A percentile compares a stretch with the other conserved stretches of the same genome.
phyloP scores from a whole-genome alignment of 2,113 vertebrate genomes.

The Bubo scandiacus region DNA sequence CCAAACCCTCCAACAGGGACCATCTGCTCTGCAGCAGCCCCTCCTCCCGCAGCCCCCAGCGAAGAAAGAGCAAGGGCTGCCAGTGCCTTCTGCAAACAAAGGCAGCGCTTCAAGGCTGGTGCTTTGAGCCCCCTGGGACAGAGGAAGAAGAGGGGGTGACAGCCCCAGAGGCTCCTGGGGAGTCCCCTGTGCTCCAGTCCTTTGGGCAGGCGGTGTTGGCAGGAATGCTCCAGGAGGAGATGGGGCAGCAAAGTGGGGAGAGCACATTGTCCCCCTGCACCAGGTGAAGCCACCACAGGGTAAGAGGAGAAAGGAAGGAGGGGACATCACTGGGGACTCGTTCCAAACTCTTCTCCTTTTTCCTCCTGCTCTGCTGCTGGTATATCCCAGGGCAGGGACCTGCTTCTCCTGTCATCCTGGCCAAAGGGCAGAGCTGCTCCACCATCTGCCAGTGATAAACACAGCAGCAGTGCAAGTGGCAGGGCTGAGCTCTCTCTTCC shows the following conservation, averaged over 20 bases:
- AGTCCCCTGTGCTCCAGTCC: fast-evolving
- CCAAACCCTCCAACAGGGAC: neutral
- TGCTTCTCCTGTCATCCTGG: neutral
- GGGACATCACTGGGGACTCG: neutral
- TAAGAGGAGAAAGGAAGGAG: neutral
- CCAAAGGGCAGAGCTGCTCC: neutral
- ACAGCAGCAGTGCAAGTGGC: neutral
- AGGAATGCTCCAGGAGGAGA: neutral
- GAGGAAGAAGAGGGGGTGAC: neutral
- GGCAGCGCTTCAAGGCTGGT: neutral
- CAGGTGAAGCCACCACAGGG: neutral
- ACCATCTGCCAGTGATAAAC: neutral
- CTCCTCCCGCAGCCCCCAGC: conserved; percentile 19
- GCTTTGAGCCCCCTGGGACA: neutral
- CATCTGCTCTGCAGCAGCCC: conserved; percentile 49
- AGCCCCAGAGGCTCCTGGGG: neutral
- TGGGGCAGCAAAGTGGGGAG: fast-evolving
- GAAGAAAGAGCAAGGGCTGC: neutral
- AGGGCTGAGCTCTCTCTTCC: neutral
- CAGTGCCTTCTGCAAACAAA: conserved; percentile 27
- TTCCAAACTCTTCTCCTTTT: neutral
- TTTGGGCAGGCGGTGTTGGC: neutral
- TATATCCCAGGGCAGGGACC: neutral
- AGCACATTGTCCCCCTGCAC: neutral
- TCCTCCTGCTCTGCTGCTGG: neutral